Evolutionary conservation across 2,888 invertebrate species (phyloP), one percentile per base, ranked within the genome.

Genomic region (Epicampocera succincta): DNA sequence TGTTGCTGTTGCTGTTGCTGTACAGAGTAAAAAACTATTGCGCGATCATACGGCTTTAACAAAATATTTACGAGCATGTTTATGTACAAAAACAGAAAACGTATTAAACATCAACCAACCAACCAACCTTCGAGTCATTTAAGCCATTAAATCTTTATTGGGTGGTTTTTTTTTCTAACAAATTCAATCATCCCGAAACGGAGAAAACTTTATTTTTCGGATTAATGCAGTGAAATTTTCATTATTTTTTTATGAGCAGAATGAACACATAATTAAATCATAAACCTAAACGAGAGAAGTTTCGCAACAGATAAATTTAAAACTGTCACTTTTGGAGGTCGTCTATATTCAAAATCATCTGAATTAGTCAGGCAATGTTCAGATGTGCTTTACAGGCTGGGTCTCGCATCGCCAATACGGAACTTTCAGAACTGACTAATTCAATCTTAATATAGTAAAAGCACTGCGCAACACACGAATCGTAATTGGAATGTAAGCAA

Each of bases 21-120:
- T 58, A 75, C 40, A 46, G 25, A 71, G 65, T n/a, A 76, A 80
- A 48, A 66, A 76, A 73, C 72, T 61, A 73, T 73, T 76, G 69
- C 46, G 66, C 54, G 73, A 77, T 81, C 68, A 65, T 73, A 73
- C 29, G 60, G 61, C 9, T 46, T 54, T 44, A 63, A 65, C 15
- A 48, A 46, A 76, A 25, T 25, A 25, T 48, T 71, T 71, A 50
- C 50, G 46, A 19, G 42, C 60, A 21, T 52, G 68, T 60, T 58
- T 66, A 40, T 54, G 19, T 50, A 60, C 29, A 76, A 46, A 68
- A 52, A 50, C 8, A 66, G 33, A 15, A 68, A 48, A 33, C 3
- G 38, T 29, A 76, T 46, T 61, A 25, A 69, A 61, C 46, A 17
- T 61, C 38, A 15, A 69, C 4, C 68, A 76, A 69, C 76, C 38